A percentile compares a stretch with the other conserved stretches of the same genome.
Evolutionary conservation across 2,888 invertebrate genomes (phyloP).

Genomic region (Caenorhabditis sulstoni): DNA sequence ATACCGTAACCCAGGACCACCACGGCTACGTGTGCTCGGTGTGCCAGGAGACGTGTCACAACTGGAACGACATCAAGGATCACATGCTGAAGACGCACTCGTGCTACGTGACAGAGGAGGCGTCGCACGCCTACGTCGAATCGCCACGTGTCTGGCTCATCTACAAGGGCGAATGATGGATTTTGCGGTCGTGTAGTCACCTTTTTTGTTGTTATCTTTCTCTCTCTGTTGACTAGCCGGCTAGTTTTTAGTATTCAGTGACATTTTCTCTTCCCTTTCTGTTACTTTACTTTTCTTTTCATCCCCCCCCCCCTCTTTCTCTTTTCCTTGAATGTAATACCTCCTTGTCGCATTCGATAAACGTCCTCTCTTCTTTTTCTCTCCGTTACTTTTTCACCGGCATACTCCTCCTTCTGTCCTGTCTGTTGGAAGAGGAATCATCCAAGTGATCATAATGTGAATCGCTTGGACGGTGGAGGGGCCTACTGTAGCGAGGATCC

Average conservation of each 20-base stretch:
- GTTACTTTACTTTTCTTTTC: background rate
- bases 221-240: no score
- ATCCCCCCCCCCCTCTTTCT: background rate
- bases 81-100: constrained; percentile 79
- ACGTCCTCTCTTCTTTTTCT: constrained; percentile 19
- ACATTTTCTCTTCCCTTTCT: no score
- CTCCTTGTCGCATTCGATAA: constrained; percentile 37
- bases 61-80: constrained; percentile 79
- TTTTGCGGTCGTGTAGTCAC: no score
- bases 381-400: constrained; percentile 49
- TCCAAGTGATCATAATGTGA: constrained; percentile 62
- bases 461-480: constrained; percentile 11
- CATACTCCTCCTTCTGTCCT: no score
- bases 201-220: no score
- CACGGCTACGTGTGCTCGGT: constrained; percentile 80
- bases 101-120: constrained; percentile 79
- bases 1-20: constrained; percentile 76
- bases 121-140: constrained; percentile 79
- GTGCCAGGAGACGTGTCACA: constrained; percentile 75
- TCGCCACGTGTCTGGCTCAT: constrained; percentile 80
- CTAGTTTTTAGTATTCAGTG: no score
- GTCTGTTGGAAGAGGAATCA: constrained; percentile 22
- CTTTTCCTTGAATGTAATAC: background rate
- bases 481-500: background rate
- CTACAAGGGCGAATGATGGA: constrained; percentile 80